phyloP scores from a whole-genome alignment of 2,888 invertebrate species.

The Agrenia bidenticulata region DNA sequence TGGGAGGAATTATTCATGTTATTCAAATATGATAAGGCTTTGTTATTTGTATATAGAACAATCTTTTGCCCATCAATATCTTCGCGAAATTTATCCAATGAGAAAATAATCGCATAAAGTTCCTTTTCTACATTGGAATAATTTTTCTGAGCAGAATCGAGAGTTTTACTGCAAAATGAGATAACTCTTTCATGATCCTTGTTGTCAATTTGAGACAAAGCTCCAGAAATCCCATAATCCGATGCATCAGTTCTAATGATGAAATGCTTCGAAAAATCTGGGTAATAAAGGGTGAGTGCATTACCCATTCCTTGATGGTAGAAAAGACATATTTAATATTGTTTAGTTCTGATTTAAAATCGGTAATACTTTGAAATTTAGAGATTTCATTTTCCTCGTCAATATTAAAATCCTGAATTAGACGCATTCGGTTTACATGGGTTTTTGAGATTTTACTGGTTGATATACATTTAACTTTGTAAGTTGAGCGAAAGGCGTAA shows the following conservation, averaged over 20 bases:
- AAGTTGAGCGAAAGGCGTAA: no score
- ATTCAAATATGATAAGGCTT: constrained; percentile 16
- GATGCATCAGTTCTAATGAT: constrained; percentile 14
- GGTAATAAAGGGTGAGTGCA: not conserved
- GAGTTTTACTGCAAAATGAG: constrained; percentile 6
- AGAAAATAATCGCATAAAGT: constrained; percentile 3
- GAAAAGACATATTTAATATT: no score
- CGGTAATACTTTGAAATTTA: no score
- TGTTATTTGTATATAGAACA: constrained; percentile 9
- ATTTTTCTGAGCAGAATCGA: constrained; percentile 6
- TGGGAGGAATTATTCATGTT: constrained; percentile 7
- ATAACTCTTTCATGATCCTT: not conserved
- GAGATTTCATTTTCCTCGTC: not conserved
- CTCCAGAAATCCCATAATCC: not conserved
- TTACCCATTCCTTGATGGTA: not conserved
- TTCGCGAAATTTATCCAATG: constrained; percentile 11
- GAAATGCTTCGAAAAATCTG: constrained; percentile 19
- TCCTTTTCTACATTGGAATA: constrained; percentile 1
- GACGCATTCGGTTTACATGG: not conserved
- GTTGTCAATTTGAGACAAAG: not conserved
- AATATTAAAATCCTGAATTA: not conserved
- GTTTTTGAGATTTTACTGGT: no score
- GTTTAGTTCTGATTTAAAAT: no score
- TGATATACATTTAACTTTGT: no score
- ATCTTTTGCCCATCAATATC: constrained; percentile 18